Conservation (phyloP, 2,113 vertebrate species). For the Mesembrinibis cayennensis region DNA sequence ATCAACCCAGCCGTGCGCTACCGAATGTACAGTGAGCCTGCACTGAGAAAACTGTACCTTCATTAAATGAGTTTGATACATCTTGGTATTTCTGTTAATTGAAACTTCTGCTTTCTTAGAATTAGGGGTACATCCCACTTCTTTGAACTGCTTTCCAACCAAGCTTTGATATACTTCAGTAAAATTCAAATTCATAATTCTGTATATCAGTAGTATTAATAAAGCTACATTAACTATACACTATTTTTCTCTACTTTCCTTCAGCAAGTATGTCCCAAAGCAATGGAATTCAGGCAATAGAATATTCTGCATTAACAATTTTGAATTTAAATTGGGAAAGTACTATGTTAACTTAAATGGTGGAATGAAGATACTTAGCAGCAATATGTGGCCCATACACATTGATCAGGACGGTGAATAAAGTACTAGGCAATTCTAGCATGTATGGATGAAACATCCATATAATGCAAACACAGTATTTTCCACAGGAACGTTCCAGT, state of each 20-base stretch:
- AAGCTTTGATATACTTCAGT: not conserved
- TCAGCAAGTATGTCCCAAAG: not conserved
- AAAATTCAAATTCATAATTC: not conserved
- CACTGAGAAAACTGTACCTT: not conserved
- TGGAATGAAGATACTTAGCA: not conserved
- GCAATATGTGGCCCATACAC: not conserved
- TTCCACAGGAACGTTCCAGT: not conserved
- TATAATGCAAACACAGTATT: not conserved
- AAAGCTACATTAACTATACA: not conserved
- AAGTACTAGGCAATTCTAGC: not conserved
- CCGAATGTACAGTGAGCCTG: rapidly evolving
- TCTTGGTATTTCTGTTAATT: not conserved
- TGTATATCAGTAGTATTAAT: not conserved
- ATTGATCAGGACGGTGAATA: not conserved
- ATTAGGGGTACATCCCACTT: not conserved
- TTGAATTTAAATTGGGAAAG: not conserved
- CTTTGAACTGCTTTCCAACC: not conserved
- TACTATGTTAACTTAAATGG: not conserved
- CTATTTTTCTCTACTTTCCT: not conserved
- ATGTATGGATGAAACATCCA: not conserved
- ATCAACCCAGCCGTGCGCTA: not conserved
- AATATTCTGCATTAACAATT: not conserved
- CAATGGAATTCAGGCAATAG: rapidly evolving
- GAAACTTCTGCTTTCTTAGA: not conserved
- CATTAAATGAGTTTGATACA: not conserved